phyloP scores from a whole-genome alignment of 64 coral and sea anemone genomes.

The Stichodactyla helianthus region DNA sequence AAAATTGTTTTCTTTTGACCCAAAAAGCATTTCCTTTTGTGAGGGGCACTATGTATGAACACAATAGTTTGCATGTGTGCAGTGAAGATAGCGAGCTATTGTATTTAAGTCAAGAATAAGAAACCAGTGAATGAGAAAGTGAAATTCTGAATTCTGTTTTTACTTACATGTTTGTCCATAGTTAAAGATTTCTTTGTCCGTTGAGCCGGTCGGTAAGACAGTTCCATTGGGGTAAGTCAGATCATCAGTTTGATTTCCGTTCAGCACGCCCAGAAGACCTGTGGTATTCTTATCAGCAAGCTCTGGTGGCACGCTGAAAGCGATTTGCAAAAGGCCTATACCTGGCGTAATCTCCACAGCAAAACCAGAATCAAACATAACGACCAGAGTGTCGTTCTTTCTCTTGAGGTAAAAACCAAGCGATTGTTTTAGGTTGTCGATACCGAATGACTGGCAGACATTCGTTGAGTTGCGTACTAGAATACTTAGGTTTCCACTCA shows the following conservation, averaged over 20 bases:
- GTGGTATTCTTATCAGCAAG: conserved; percentile 55
- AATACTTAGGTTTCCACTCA: conserved; percentile 39
- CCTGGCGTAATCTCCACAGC: conserved; percentile 62
- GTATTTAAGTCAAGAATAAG: too few relatives aligned
- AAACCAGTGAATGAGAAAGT: too few relatives aligned
- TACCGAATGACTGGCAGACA: not conserved
- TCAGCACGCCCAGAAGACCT: conserved; percentile 74
- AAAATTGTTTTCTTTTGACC: not conserved
- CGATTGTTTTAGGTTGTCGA: not conserved
- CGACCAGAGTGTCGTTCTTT: conserved; percentile 50
- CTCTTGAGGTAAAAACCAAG: conserved; percentile 21
- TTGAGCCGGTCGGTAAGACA: not conserved
- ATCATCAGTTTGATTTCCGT: conserved; percentile 63
- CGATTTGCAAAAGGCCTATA: conserved; percentile 53
- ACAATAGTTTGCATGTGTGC: too few relatives aligned
- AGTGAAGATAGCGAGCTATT: too few relatives aligned
- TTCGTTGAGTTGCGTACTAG: conserved; percentile 21
- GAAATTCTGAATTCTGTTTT: too few relatives aligned
- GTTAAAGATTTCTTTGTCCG: conserved; percentile 57
- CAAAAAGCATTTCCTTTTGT: too few relatives aligned
- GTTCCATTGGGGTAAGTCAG: conserved; percentile 69
- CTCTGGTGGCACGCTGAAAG: conserved; percentile 32
- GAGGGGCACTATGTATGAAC: too few relatives aligned
- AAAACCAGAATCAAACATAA: conserved; percentile 47
- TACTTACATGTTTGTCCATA: conserved; percentile 84